Evolutionary conservation across 2,113 vertebrate genomes (phyloP).

Genomic region (Stomatorhinus ivindoensis): DNA sequence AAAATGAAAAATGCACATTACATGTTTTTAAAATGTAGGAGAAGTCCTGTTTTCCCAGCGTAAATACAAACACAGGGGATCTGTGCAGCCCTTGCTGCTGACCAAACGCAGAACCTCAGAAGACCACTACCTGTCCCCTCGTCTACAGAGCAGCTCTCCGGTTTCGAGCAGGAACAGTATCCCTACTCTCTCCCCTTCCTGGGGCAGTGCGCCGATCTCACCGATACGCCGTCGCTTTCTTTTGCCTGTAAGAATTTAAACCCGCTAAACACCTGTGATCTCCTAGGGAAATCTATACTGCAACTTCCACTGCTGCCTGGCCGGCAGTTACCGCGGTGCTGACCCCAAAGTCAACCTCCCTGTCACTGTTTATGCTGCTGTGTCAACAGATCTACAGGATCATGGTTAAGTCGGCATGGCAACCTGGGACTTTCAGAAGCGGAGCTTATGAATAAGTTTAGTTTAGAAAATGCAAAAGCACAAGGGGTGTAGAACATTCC

Average conservation of each 20-base stretch:
- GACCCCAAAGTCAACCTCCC: background rate
- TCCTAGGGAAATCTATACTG: background rate
- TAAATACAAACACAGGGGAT: background rate
- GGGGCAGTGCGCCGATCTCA: background rate
- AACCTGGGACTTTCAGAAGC: background rate
- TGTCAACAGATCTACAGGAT: background rate
- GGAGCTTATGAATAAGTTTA: background rate
- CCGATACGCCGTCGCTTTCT: background rate
- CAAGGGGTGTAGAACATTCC: constrained; percentile 11
- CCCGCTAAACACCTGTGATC: background rate
- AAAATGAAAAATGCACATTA: background rate
- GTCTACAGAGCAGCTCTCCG: background rate
- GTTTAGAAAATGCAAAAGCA: background rate
- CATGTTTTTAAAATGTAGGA: background rate
- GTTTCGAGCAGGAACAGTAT: background rate
- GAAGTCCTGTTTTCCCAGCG: background rate
- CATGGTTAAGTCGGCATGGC: background rate
- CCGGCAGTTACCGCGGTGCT: background rate
- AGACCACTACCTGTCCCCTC: background rate
- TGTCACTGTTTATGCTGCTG: background rate
- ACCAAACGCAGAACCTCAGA: background rate
- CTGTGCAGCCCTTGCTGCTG: background rate
- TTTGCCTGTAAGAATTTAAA: background rate
- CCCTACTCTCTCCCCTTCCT: background rate
- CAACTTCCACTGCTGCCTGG: background rate